Conservation (phyloP, 1,140 invertebrate genomes). For the Pseudomyrmex flavicornis region DNA sequence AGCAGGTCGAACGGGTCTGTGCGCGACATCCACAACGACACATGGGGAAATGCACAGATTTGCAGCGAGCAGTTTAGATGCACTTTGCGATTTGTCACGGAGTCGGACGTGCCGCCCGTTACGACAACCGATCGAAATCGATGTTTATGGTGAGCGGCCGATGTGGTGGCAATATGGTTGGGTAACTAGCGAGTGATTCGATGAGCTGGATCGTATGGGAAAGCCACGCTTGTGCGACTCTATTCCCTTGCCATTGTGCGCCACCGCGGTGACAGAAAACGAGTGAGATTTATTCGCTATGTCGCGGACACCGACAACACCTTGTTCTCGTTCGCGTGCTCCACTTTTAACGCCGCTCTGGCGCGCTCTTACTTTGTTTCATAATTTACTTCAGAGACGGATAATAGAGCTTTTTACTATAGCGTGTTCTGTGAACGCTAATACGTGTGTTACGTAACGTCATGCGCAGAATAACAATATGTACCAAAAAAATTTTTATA, state of each 20-base stretch:
- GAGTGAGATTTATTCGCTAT: slow-evolving; percentile 66
- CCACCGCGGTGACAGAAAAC: slow-evolving; percentile 56
- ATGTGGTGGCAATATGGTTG: slow-evolving; percentile 27
- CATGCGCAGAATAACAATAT: no score
- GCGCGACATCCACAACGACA: slow-evolving; percentile 1
- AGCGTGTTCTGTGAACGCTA: neutral
- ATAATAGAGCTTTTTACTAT: slow-evolving; percentile 21
- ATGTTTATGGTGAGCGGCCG: slow-evolving; percentile 32
- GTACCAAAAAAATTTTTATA: no score
- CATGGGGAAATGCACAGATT: slow-evolving; percentile 47
- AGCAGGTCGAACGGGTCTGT: slow-evolving; percentile 15
- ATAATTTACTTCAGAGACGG: slow-evolving; percentile 37
- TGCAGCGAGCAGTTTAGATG: slow-evolving; percentile 50
- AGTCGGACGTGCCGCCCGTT: slow-evolving; percentile 22
- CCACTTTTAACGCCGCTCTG: slow-evolving; percentile 49
- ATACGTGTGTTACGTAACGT: neutral
- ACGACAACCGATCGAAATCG: slow-evolving; percentile 59
- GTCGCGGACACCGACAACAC: slow-evolving; percentile 59
- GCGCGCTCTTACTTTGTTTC: slow-evolving; percentile 38
- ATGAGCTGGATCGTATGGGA: slow-evolving; percentile 61
- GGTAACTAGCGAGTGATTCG: slow-evolving; percentile 62
- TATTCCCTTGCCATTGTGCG: slow-evolving; percentile 61
- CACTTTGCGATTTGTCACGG: slow-evolving; percentile 47
- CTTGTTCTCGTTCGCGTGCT: slow-evolving; percentile 51
- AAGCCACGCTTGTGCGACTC: slow-evolving; percentile 50